Conservation (phyloP, 2,113 vertebrate genomes). For the Pseudorasbora parva region DNA sequence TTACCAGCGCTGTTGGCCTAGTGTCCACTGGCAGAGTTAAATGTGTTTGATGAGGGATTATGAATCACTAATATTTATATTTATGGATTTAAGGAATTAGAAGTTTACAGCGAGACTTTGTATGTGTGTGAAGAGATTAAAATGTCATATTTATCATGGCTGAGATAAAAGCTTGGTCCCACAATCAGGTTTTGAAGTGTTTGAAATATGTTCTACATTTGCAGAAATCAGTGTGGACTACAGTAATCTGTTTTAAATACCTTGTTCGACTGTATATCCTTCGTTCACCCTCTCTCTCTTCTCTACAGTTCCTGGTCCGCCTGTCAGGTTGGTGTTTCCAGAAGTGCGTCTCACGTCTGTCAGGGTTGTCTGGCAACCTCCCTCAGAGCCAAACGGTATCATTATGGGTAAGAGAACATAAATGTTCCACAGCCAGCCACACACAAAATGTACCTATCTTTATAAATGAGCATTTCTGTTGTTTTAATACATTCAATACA, state of each 20-base stretch:
- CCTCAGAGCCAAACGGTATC: slow-evolving; percentile 81
- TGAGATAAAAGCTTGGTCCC: slow-evolving; percentile 17
- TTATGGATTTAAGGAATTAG: slow-evolving; percentile 40
- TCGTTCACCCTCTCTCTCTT: background rate
- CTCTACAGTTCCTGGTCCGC: slow-evolving; percentile 77
- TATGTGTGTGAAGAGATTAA: slow-evolving; percentile 20
- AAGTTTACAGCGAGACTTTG: slow-evolving; percentile 16
- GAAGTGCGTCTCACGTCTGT: slow-evolving; percentile 80
- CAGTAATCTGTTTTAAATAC: slow-evolving; percentile 30
- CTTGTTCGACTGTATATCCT: background rate
- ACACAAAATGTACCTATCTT: background rate
- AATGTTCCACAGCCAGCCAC: background rate
- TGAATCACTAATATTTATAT: slow-evolving; percentile 40
- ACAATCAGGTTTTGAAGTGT: slow-evolving; percentile 21
- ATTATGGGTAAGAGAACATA: slow-evolving; percentile 78
- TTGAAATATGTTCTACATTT: slow-evolving; percentile 1
- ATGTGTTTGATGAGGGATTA: slow-evolving; percentile 49
- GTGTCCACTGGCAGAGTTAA: slow-evolving; percentile 42
- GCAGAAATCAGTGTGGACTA: background rate
- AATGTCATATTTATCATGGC: slow-evolving; percentile 18
- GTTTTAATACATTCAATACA: background rate
- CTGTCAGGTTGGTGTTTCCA: slow-evolving; percentile 81
- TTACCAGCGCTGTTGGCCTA: slow-evolving; percentile 39
- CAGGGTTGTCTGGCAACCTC: slow-evolving; percentile 81
- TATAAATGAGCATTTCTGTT: background rate